Evolutionary conservation across 2,797 vertebrate genomes (phyloP).

Genomic region (Champsocephalus esox): DNA sequence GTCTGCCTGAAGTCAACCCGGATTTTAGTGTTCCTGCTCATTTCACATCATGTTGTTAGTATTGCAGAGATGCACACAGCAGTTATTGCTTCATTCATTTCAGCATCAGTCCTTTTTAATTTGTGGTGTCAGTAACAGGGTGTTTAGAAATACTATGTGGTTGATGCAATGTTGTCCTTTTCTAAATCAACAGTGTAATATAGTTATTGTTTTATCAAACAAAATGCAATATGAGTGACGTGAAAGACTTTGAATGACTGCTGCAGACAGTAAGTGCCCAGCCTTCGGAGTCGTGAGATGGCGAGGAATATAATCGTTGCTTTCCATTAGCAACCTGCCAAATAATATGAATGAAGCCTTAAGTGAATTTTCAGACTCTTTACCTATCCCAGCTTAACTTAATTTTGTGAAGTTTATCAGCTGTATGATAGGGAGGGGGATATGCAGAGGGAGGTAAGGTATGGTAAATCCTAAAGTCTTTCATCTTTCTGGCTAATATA

Average conservation of each 20-base stretch:
- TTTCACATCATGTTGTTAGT: conserved; percentile 38
- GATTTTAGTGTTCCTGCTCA: conserved; percentile 31
- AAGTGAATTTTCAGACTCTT: conserved; percentile 71
- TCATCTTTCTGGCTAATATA: conserved; percentile 55
- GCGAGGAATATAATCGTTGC: conserved; percentile 43
- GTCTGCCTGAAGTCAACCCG: background rate
- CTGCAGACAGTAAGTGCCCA: conserved; percentile 53
- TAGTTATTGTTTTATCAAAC: conserved; percentile 56
- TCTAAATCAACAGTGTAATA: conserved; percentile 50
- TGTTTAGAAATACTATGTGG: conserved; percentile 22
- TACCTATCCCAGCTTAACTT: conserved; percentile 49
- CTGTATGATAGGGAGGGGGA: conserved; percentile 41
- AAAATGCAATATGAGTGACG: conserved; percentile 69
- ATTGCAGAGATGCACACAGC: conserved; percentile 38
- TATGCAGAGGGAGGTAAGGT: conserved; percentile 57
- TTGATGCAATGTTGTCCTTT: conserved; percentile 40
- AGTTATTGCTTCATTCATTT: conserved; percentile 33
- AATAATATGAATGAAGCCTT: conserved; percentile 76
- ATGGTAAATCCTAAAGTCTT: conserved; percentile 50
- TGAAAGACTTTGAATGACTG: conserved; percentile 50
- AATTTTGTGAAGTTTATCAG: conserved; percentile 49
- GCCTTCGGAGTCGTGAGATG: conserved; percentile 40
- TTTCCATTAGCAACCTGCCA: conserved; percentile 57
- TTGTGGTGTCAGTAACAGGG: conserved; percentile 46
- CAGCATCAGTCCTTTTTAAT: conserved; percentile 44